Conservation (phyloP, 2,113 vertebrate genomes). For the Erinaceus europaeus region DNA sequence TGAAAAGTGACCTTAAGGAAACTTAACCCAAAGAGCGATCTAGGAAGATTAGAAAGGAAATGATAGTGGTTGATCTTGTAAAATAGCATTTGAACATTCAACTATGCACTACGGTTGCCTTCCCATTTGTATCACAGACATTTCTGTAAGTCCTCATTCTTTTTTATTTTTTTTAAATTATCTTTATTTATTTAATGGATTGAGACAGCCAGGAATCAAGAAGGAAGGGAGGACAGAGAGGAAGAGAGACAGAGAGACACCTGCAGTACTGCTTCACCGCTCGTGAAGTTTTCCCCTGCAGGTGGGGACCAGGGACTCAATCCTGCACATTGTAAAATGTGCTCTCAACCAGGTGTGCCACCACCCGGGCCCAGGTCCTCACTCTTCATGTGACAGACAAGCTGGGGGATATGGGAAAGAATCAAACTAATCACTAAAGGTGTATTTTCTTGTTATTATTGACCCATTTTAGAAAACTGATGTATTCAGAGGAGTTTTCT, state of each 20-base stretch:
- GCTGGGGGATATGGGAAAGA: not conserved
- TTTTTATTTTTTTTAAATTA: too few species aligned
- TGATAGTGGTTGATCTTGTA: not conserved
- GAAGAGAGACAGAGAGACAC: too few species aligned
- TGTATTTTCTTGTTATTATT: not conserved
- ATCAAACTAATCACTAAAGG: not conserved
- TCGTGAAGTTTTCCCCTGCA: too few species aligned
- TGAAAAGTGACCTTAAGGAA: not conserved
- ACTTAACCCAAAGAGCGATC: not conserved
- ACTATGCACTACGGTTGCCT: not conserved
- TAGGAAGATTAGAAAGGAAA: not conserved
- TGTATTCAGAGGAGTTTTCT: not conserved
- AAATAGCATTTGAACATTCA: not conserved
- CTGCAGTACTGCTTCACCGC: too few species aligned
- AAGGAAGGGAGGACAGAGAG: too few species aligned
- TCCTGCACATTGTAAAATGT: too few species aligned
- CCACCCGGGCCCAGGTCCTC: not conserved
- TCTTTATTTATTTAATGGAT: too few species aligned
- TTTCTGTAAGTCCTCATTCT: too few species aligned
- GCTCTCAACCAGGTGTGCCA: too few species aligned
- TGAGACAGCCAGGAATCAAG: too few species aligned
- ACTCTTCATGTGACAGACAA: not conserved
- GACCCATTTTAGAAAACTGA: not conserved
- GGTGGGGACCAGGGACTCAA: too few species aligned
- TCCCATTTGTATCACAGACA: not conserved